phyloP scores from a whole-genome alignment of 1,140 invertebrate genomes.

The Drosophila malerkotliana region DNA sequence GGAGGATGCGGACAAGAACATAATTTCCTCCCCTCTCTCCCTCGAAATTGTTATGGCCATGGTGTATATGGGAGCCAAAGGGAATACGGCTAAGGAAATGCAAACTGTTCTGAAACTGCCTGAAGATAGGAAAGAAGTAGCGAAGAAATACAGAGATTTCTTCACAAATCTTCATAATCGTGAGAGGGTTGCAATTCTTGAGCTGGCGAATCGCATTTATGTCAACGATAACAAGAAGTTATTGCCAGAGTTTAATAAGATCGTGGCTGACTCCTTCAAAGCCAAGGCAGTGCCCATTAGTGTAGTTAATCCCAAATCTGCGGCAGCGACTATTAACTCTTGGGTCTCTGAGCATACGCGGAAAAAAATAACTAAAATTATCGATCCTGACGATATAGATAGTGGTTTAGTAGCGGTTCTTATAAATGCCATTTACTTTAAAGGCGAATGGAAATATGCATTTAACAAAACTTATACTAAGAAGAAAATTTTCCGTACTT shows the following conservation, averaged over 20 bases:
- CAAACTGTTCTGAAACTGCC: constrained; percentile 82
- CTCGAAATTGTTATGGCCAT: constrained; percentile 55
- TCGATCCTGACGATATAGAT: constrained; percentile 46
- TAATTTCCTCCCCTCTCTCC: too few species aligned
- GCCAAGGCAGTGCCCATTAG: constrained; percentile 28
- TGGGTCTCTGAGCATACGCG: constrained; percentile 86
- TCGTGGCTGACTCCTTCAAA: constrained; percentile 9
- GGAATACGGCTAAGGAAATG: constrained; percentile 85
- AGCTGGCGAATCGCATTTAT: constrained; percentile 70
- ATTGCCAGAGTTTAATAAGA: constrained; percentile 35
- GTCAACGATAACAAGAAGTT: constrained; percentile 47
- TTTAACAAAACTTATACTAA: constrained; percentile 35
- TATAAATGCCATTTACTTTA: constrained; percentile 51
- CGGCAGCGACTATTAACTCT: constrained; percentile 85
- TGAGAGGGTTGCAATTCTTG: constrained; percentile 41
- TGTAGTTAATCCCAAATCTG: constrained; percentile 72
- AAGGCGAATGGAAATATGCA: constrained; percentile 52
- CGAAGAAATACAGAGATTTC: constrained; percentile 17
- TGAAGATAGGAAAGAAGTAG: constrained; percentile 34
- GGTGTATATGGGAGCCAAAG: constrained; percentile 85
- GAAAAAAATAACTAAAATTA: constrained; percentile 85
- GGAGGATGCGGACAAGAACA: too few species aligned
- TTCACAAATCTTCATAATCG: neutral
- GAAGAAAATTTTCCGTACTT: constrained; percentile 46
- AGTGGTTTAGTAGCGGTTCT: constrained; percentile 83